These are phyloP conservation scores for Amphipyra berbera DNA, from an alignment of 2,888 invertebrate genomes.

Conservation along the genomic window DNA sequence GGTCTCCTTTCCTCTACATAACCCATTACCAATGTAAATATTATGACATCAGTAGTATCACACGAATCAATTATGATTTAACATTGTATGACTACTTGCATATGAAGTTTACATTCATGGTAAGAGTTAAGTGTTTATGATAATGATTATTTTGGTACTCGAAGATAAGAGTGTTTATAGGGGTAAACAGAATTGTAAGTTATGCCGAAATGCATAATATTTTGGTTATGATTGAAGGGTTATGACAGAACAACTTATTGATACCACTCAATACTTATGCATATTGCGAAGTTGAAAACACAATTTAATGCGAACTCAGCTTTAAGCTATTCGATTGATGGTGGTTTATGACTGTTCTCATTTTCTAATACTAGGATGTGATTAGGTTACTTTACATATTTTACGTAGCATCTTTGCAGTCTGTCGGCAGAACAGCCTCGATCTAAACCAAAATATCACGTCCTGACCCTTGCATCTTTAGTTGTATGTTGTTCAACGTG, in stretches of 20 bases:
- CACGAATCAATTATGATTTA: constrained; percentile 41
- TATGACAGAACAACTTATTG: too few relatives aligned
- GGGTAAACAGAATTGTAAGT: constrained; percentile 11
- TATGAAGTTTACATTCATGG: constrained; percentile 1
- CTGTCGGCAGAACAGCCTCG: too few relatives aligned
- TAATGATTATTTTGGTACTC: constrained; percentile 14
- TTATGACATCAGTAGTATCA: constrained; percentile 37
- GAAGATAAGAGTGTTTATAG: neutral
- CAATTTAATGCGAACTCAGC: too few relatives aligned
- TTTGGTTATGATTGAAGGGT: neutral
- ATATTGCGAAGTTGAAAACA: too few relatives aligned
- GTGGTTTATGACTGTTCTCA: too few relatives aligned
- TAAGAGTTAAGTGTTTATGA: constrained; percentile 22
- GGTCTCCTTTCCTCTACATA: constrained; percentile 6
- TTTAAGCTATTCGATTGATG: too few relatives aligned
- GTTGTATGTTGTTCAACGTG: neutral
- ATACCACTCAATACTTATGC: too few relatives aligned
- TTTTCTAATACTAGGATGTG: too few relatives aligned
- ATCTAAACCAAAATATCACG: too few relatives aligned
- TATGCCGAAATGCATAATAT: neutral
- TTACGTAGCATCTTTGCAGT: too few relatives aligned
- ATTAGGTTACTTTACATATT: too few relatives aligned
- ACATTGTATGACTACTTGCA: constrained; percentile 14
- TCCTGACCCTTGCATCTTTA: too few relatives aligned
- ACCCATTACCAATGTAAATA: constrained; percentile 45